Evolutionary conservation across 1,140 invertebrate genomes (phyloP).

Genomic region (Drosophila prosaltans): DNA sequence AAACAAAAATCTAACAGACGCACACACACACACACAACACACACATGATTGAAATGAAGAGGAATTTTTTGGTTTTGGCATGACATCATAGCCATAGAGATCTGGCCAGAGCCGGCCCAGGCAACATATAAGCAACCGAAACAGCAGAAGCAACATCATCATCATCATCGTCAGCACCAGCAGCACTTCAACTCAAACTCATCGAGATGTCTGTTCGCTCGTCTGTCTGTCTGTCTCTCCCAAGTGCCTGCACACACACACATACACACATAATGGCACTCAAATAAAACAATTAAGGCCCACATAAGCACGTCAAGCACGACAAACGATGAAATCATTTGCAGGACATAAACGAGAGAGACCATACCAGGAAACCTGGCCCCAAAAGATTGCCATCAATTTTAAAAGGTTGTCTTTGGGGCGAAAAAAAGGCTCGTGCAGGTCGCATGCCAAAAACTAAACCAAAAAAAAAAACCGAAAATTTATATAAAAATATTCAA

Average conservation of each 20-base stretch:
- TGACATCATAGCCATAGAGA: constrained; percentile 68
- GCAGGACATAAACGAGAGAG: constrained; percentile 56
- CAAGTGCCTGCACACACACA: constrained; percentile 65
- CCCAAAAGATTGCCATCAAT: constrained; percentile 70
- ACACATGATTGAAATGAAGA: constrained; percentile 48
- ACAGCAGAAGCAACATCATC: constrained; percentile 15
- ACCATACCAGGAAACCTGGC: constrained; percentile 46
- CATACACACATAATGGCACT: constrained; percentile 67
- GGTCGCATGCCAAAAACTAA: constrained; percentile 70
- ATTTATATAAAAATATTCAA: too few relatives aligned
- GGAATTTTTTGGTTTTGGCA: constrained; percentile 65
- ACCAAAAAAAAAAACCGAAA: constrained; percentile 24
- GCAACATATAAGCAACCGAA: constrained; percentile 56
- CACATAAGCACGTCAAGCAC: constrained; percentile 74
- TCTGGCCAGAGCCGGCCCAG: constrained; percentile 11
- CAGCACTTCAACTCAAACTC: constrained; percentile 28
- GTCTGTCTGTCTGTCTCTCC: constrained; percentile 28
- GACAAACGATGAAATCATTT: constrained; percentile 71
- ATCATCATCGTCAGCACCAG: constrained; percentile 22
- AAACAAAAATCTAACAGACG: constrained; percentile 29
- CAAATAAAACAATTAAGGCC: constrained; percentile 80
- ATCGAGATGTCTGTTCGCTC: constrained; percentile 18
- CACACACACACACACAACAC: constrained; percentile 24
- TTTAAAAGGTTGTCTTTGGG: constrained; percentile 37
- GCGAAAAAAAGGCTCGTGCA: constrained; percentile 69